A percentile compares a stretch with the other conserved stretches of the same genome.
Evolutionary conservation across 2,888 invertebrate genomes (phyloP).

Genomic region (Calameuta pallipes): DNA sequence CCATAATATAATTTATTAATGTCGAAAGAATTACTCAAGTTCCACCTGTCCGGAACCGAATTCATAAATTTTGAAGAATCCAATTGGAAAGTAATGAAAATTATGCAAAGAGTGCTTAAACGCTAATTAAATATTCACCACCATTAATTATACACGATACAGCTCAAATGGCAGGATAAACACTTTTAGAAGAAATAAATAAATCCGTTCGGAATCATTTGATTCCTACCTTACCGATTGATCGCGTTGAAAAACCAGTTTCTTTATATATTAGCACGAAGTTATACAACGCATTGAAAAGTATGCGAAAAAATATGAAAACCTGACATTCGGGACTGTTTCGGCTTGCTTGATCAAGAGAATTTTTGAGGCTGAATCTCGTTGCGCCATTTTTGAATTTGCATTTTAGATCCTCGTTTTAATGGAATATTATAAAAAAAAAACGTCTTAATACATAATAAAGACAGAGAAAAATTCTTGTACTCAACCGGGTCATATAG

Average conservation of each 20-base stretch:
- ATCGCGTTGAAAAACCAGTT: not conserved
- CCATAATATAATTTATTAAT: not conserved
- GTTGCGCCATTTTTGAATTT: not conserved
- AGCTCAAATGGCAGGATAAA: not conserved
- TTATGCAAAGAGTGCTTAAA: not conserved
- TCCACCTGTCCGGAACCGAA: not conserved
- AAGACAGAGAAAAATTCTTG: not conserved
- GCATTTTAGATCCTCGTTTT: not conserved
- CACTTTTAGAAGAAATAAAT: not conserved
- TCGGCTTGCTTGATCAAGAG: not conserved
- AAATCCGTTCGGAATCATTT: not conserved
- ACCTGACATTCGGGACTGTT: not conserved
- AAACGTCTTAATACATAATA: not conserved
- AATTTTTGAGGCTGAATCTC: no score
- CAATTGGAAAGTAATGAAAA: not conserved
- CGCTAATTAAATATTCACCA: not conserved
- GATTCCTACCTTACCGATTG: not conserved
- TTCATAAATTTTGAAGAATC: not conserved
- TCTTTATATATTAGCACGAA: not conserved
- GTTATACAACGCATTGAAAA: not conserved
- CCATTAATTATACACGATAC: not conserved
- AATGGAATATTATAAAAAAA: not conserved
- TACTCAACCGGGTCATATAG: not conserved
- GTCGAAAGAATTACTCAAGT: not conserved
- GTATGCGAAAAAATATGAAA: not conserved